Base-by-base conservation (phyloP, 2,888 invertebrate species). In the Oeneis ivallda region DNA sequence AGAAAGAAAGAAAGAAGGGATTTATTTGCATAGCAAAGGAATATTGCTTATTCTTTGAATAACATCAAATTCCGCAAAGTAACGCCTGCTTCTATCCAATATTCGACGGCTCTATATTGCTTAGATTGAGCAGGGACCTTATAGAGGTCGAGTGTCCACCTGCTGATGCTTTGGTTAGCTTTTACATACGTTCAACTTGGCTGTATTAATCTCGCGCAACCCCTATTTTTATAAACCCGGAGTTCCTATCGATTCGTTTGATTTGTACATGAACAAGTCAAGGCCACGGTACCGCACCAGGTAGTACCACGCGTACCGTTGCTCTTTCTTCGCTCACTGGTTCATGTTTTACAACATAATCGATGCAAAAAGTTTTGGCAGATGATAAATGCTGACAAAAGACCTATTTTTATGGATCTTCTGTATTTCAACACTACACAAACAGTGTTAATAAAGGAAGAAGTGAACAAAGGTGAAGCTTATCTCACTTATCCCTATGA, bases 251-350 rank as follows among this genome's bases (percentile, higher is more conserved):
- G 87, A 89, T 89, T 87, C 76, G 70, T 76, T 73, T 81, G 79
- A 80, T 83, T 84, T 74, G 80, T 74, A 79, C 75, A 81, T 78
- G 80, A 83, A 75, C 79, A 79, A 80, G 71, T 70, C 86, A 91
- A 89, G 91, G 91, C 86, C 86, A 83, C 71, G 80, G 85, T 85
- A 82, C 82, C 82, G 91, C 90, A 88, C 91, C 91, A 88, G 87
- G 75, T 83, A 75, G 90, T 90, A 87, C 91, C 91, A 89, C 75
- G 87, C 83, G 78, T 71, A 69, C 68, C 70, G 70, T 62, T 69
- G 72, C 58, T 74, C 64, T 71, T 69, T 68, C 70, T 66, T 53
- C 58, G 65, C 71, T 64, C 66, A 69, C 64, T 65, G 65, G 56
- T 57, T 70, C 59, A 65, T 65, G 45, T 57, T 64, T 11, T 62